Evolutionary conservation across 2,113 vertebrate genomes (phyloP), one percentile per base, ranked within the genome.

Genomic region (Melozone crissalis): DNA sequence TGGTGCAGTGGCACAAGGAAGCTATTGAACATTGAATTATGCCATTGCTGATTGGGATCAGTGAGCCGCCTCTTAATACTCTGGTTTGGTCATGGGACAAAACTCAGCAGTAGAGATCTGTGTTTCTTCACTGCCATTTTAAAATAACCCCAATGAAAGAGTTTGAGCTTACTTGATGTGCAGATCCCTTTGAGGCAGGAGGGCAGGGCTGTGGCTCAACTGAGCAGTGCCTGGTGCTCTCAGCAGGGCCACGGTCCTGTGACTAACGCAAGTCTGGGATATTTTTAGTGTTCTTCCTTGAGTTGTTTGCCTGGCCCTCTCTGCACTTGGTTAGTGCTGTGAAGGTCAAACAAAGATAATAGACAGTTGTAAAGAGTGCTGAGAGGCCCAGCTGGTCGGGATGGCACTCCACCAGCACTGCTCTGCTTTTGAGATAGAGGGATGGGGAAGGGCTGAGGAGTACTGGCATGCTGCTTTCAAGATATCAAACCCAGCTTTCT

Each of bases 341-440:
- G 92, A 96, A 96, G 96, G 96, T 97, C 94, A 92, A 63, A 30
- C 63, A n/a, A 76, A 89, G 87, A 84, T 94, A 86, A n/a, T 18
- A 88, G 68, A 7, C 57, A 72, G 86, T 84, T 89, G 80, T 82
- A 37, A 74, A 90, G 82, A 85, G 84, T 47, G 68, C 84, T 86
- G 86, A 90, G 96, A 89, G 88, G 57, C 73, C 92, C 95, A 95
- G 93, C 95, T 97, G 93, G 88, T 72, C 0, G 0, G 57, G 86
- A 84, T 95, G 93, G 94, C 94, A 79, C 59, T 90, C 47, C 9
- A 78, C 88, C 92, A 96, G 85, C 75, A 83, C 11, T 4, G 18
- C 87, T 94, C 61, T 92, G 79, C 77, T 84, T 90, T 51, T 65
- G 75, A 93, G 93, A 96, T 90, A 84, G 65, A 54, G 77, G 77